Percentiles rank a stretch among this genome's conserved stretches.
These are phyloP conservation scores for Erynnis tages DNA, from an alignment of 2,888 invertebrate species.

Conservation along the genomic window DNA sequence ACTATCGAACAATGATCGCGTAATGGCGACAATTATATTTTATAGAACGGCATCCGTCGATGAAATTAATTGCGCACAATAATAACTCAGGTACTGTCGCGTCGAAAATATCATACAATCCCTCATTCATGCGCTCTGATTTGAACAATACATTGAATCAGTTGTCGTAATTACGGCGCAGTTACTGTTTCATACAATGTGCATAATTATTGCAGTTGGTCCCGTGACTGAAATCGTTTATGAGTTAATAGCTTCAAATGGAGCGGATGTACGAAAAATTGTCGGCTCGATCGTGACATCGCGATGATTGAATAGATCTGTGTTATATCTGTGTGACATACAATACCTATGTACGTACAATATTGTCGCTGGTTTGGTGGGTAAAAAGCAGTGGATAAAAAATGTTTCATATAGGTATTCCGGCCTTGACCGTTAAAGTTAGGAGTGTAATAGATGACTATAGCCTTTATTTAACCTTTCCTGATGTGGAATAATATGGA, in stretches of 20 bases:
- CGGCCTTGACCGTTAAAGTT: too few relatives aligned
- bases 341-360: too few relatives aligned
- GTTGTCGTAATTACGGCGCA: slow-evolving; percentile 64
- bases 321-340: too few relatives aligned
- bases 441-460: too few relatives aligned
- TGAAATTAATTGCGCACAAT: slow-evolving; percentile 37
- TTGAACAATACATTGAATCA: slow-evolving; percentile 76
- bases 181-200: slow-evolving; percentile 75
- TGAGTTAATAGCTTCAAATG: slow-evolving; percentile 58
- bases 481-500: too few relatives aligned
- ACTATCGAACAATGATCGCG: slow-evolving; percentile 17
- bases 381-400: too few relatives aligned
- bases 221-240: slow-evolving; percentile 68
- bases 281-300: slow-evolving; percentile 35
- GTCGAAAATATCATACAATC: slow-evolving; percentile 41
- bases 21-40: slow-evolving; percentile 14
- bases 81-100: slow-evolving; percentile 34
- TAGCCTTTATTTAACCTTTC: too few relatives aligned
- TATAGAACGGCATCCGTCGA: slow-evolving; percentile 30
- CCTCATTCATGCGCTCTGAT: slow-evolving; percentile 48
- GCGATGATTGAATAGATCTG: slow-evolving; percentile 19
- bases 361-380: too few relatives aligned
- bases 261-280: slow-evolving; percentile 53
- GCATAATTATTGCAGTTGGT: slow-evolving; percentile 67
- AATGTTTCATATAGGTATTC: too few relatives aligned